A percentile compares a stretch with the other conserved stretches of the same genome.
These are phyloP conservation scores for Varecia variegata DNA, from an alignment of 2,797 vertebrate genomes.

Conservation along the genomic window DNA sequence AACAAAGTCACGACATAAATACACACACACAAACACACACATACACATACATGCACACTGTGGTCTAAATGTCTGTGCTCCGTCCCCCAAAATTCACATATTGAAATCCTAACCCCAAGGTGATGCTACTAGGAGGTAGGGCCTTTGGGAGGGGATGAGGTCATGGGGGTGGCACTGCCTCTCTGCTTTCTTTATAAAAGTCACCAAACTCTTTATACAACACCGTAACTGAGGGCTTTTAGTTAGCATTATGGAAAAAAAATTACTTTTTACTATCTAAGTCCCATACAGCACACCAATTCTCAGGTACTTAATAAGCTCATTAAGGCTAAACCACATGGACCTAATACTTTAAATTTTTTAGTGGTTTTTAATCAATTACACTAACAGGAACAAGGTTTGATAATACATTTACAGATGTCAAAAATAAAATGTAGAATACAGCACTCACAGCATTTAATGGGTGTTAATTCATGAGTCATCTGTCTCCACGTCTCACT, in stretches of 20 bases:
- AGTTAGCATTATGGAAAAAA: neutral
- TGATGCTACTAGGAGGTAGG: neutral
- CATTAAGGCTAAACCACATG: neutral
- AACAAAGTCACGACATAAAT: neutral
- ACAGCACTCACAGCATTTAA: neutral
- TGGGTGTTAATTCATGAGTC: too few species aligned
- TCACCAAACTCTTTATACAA: neutral
- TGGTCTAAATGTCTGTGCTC: too few species aligned
- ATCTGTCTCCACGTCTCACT: neutral
- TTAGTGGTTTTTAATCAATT: neutral
- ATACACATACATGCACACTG: too few species aligned
- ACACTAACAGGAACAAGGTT: neutral
- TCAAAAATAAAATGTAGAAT: neutral
- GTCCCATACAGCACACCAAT: neutral
- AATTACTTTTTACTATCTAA: neutral
- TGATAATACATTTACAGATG: neutral
- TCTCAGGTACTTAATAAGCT: neutral
- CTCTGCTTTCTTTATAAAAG: neutral
- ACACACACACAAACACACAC: neutral
- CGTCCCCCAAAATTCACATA: neutral
- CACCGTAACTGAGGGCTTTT: too few species aligned
- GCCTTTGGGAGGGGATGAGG: neutral
- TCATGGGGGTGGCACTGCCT: neutral
- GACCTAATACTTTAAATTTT: neutral
- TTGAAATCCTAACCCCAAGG: neutral